Percentiles rank a stretch among this genome's conserved stretches.
These are phyloP conservation scores for Pitangus sulphuratus DNA, from an alignment of 2,797 vertebrate species.

Conservation along the genomic window DNA sequence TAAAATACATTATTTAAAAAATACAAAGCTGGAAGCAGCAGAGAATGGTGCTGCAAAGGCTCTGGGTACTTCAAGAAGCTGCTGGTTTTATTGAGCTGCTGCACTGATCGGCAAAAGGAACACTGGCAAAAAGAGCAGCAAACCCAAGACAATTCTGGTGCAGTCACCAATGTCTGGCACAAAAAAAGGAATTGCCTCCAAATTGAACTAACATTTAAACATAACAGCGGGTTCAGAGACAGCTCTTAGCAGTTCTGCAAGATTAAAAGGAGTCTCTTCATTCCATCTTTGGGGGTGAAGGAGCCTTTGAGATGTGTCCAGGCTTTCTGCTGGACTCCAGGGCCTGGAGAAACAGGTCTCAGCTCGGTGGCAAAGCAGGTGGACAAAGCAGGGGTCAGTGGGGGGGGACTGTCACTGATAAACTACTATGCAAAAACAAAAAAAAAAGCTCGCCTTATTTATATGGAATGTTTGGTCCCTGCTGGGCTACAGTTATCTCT, in stretches of 20 bases:
- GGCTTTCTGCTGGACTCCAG: constrained; percentile 5
- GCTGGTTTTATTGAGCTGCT: constrained; percentile 52
- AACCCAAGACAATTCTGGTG: not conserved
- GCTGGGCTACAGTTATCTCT: constrained; percentile 25
- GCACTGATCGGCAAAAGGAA: constrained; percentile 48
- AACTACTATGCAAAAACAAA: constrained; percentile 91
- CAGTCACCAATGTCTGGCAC: not conserved
- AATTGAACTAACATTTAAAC: not conserved
- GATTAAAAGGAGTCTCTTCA: not conserved
- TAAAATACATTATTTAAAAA: constrained; percentile 11
- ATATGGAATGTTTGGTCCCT: constrained; percentile 67
- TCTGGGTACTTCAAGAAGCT: not conserved
- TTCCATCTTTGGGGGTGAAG: not conserved
- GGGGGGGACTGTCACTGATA: constrained; percentile 77
- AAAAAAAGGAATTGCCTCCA: not conserved
- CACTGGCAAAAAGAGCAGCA: not conserved
- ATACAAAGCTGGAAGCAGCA: constrained; percentile 21
- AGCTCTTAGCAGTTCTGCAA: not conserved
- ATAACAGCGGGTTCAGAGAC: not conserved
- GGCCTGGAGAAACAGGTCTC: constrained; percentile 2
- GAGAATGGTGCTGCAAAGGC: constrained; percentile 36
- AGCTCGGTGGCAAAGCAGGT: constrained; percentile 66
- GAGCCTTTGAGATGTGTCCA: not conserved
- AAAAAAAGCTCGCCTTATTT: constrained; percentile 84
- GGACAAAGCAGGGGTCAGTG: constrained; percentile 37